Base-by-base conservation (phyloP, 64 coral and sea anemone genomes). In the Montipora sp. region DNA sequence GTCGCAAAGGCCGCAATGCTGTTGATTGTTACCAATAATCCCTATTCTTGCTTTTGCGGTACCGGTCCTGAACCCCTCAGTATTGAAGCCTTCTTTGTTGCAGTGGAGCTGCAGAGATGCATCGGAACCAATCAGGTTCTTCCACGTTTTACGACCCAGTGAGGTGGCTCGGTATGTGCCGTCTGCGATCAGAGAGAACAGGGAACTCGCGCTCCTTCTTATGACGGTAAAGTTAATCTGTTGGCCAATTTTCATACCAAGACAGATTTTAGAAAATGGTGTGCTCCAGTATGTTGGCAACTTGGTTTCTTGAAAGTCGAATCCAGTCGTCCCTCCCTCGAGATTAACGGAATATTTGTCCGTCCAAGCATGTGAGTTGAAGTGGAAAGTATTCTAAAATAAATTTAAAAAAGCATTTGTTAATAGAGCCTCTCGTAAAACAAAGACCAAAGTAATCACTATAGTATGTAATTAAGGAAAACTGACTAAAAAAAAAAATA, bases 41-140 rank as follows among this genome's bases (percentile, higher is more conserved):
- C 90, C 90, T 5, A 92, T 85, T 61, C 81, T 75, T 21, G 74
- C 80, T 61, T 86, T 89, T 36, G 59, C 55, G 58, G 16, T 19
- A 0, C 77, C 5, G 0, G 57, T 60, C 4, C 18, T 51, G 45
- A 8, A 4, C 13, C 74, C 36, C 7, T 12, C 16, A 14, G 66
- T 74, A 49, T 93, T 93, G 14, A 93, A 93, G 18, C 92, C 92
- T 48, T 93, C 75, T 63, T 63, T 44, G 53, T 87, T 79, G 63
- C 90, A 92, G 58, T 92, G 63, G 14, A 13, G 10, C n/a, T 92
- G 90, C 3, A 92, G 46, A 14, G 80, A 85, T 7, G 48, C 73
- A 8, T 71, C 73, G 2, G 51, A 7, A 19, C 22, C 53, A 24
- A 89, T 89, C 73, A 89, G 15, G 23, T 71, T 89, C 73, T 89